phyloP scores from a whole-genome alignment of 2,797 vertebrate genomes.

The Mormyrus proboscirostris region DNA sequence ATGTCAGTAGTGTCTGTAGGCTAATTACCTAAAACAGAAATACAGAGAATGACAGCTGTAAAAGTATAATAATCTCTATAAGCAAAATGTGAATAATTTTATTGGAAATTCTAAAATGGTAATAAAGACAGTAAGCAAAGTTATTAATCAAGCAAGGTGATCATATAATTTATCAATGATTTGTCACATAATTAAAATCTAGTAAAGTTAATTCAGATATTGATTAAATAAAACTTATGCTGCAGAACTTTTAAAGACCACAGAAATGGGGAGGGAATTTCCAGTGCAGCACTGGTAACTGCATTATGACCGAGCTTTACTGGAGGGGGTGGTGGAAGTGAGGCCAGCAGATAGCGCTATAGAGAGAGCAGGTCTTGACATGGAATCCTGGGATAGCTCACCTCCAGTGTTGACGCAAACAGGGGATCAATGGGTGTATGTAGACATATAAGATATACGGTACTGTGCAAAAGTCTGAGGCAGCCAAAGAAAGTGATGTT shows the following conservation, averaged over 20 bases:
- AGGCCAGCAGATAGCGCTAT: neutral
- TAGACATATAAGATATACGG: neutral
- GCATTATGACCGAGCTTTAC: neutral
- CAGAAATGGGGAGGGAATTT: neutral
- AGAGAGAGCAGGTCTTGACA: neutral
- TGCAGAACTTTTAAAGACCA: neutral
- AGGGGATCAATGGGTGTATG: neutral
- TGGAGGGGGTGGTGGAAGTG: neutral
- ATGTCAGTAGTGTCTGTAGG: neutral
- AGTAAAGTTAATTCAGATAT: neutral
- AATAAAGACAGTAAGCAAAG: neutral
- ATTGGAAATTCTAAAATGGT: neutral
- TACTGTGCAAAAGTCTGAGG: neutral
- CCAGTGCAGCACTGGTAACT: neutral
- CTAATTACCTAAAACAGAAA: neutral
- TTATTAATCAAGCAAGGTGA: no score
- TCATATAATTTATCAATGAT: neutral
- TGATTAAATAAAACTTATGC: neutral
- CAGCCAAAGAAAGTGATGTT: neutral
- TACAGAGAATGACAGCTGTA: neutral
- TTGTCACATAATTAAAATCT: neutral
- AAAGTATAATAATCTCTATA: neutral
- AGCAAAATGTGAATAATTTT: neutral
- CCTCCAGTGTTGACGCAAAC: neutral
- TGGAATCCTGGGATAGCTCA: neutral